phyloP scores from a whole-genome alignment of 2,113 vertebrate species.

The Cynopterus brachyotis region DNA sequence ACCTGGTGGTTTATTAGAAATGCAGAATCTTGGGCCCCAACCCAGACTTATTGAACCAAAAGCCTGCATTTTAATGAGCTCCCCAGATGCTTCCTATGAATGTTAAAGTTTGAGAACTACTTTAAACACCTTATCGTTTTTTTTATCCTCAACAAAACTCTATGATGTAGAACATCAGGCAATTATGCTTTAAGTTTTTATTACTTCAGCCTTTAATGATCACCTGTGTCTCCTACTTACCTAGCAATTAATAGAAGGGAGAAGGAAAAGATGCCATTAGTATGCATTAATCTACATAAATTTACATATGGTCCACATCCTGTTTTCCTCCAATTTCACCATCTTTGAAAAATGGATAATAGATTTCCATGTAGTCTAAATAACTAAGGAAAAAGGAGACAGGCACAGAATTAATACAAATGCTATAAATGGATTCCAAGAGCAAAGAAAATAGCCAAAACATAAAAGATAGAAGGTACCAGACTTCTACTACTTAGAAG shows the following conservation, averaged over 20 bases:
- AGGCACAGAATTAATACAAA: conserved; percentile 30
- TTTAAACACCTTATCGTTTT: background rate
- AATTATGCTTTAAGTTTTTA: conserved; percentile 26
- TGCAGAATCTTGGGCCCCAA: background rate
- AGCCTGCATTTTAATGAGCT: conserved; percentile 13
- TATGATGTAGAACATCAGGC: background rate
- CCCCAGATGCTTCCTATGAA: background rate
- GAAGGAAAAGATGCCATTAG: background rate
- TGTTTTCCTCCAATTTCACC: conserved; percentile 5
- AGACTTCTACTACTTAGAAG: background rate
- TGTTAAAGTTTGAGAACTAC: background rate
- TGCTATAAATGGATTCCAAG: background rate
- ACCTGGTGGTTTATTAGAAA: background rate
- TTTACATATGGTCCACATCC: background rate
- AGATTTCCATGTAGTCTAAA: conserved; percentile 19
- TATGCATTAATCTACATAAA: conserved; percentile 34
- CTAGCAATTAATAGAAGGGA: background rate
- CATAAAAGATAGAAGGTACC: background rate
- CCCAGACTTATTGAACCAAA: background rate
- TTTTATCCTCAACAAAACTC: background rate
- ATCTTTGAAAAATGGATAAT: conserved; percentile 43
- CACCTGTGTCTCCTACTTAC: background rate
- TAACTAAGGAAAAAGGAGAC: background rate
- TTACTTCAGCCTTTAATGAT: conserved; percentile 13
- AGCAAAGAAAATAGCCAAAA: conserved; percentile 25